These are phyloP conservation scores for Mizuhopecten yessoensis DNA, from an alignment of 1,140 invertebrate genomes.

Conservation along the genomic window DNA sequence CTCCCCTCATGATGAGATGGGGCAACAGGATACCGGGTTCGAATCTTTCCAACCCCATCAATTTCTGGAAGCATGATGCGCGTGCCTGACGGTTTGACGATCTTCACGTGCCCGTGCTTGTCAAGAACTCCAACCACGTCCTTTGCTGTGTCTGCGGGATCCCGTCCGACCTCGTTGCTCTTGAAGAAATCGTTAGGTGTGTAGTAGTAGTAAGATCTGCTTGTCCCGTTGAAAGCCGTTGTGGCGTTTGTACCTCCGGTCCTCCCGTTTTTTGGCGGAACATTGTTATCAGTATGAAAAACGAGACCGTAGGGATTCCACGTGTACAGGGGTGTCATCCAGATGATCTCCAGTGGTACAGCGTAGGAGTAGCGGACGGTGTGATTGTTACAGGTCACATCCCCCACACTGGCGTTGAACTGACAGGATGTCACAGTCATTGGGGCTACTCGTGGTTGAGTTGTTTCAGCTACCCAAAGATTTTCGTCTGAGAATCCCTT, in stretches of 20 bases:
- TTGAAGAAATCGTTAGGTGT: constrained; percentile 69
- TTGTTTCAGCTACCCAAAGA: constrained; percentile 65
- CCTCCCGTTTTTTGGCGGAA: constrained; percentile 39
- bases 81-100: constrained; percentile 60
- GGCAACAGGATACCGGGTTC: constrained; percentile 70
- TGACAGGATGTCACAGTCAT: constrained; percentile 57
- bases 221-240: constrained; percentile 69
- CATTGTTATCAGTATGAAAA: background rate
- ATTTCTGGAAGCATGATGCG: constrained; percentile 64
- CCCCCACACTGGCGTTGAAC: background rate
- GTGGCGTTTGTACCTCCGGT: constrained; percentile 42
- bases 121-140: constrained; percentile 66
- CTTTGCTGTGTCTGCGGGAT: constrained; percentile 66
- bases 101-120: constrained; percentile 57
- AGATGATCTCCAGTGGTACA: constrained; percentile 73
- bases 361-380: constrained; percentile 65
- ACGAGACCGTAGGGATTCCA: constrained; percentile 73
- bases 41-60: constrained; percentile 63
- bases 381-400: constrained; percentile 41
- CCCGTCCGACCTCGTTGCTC: constrained; percentile 57
- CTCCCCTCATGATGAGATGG: constrained; percentile 68
- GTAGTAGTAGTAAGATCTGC: constrained; percentile 62
- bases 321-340: constrained; percentile 65
- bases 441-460: constrained; percentile 51
- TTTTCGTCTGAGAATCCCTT: constrained; percentile 57